phyloP scores from a whole-genome alignment of 1,140 invertebrate species.

The Drosophila neocordata region DNA sequence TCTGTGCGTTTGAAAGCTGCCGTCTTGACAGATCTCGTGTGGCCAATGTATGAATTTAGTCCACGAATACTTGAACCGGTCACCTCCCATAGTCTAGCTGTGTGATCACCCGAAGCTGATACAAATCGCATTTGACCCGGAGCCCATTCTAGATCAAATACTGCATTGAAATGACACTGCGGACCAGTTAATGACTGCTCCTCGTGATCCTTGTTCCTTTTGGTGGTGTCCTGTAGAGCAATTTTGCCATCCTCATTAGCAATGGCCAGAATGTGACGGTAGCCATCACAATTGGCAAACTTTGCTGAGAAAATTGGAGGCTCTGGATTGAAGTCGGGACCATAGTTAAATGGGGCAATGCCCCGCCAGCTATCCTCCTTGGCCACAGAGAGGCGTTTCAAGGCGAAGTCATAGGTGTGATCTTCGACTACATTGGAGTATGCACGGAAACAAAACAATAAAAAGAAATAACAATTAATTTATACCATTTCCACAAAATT shows the following conservation, averaged over 20 bases:
- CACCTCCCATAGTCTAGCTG: constrained; percentile 89
- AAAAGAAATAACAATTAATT: constrained; percentile 18
- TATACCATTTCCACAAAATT: constrained; percentile 25
- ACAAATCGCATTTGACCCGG: constrained; percentile 89
- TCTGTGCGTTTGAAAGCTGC: constrained; percentile 88
- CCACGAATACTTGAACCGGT: constrained; percentile 84
- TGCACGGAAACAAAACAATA: neutral
- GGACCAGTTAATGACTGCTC: constrained; percentile 83
- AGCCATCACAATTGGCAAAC: constrained; percentile 85
- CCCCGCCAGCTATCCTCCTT: constrained; percentile 84
- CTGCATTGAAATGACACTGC: constrained; percentile 92
- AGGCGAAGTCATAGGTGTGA: constrained; percentile 71
- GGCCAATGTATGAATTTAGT: constrained; percentile 87
- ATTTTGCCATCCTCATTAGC: constrained; percentile 92
- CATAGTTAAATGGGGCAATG: constrained; percentile 81
- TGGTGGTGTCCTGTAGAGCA: constrained; percentile 80
- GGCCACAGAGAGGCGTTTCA: constrained; percentile 70
- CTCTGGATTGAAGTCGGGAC: constrained; percentile 83
- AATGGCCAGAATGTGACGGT: constrained; percentile 89
- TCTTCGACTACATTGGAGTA: constrained; percentile 52
- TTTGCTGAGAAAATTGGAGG: constrained; percentile 87
- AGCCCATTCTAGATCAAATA: constrained; percentile 95
- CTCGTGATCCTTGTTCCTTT: constrained; percentile 62
- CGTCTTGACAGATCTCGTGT: constrained; percentile 91
- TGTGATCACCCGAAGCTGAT: constrained; percentile 93